Conservation (phyloP, 2,888 invertebrate species). For the Chymomyza amoena region DNA sequence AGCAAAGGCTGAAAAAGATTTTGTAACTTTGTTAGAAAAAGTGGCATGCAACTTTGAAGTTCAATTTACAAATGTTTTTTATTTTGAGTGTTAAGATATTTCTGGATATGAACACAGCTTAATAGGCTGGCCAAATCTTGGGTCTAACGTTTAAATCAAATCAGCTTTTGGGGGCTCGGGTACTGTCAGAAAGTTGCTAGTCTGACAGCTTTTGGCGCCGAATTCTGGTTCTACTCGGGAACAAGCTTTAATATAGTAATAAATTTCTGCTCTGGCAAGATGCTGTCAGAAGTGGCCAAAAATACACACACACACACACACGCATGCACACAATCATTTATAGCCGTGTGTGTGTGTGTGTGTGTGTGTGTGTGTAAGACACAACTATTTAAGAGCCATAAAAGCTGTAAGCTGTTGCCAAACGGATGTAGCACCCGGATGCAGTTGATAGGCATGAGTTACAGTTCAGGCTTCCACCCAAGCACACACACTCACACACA, state of each 20-base stretch:
- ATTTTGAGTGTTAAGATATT: slow-evolving; percentile 1
- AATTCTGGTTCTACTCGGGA: slow-evolving; percentile 46
- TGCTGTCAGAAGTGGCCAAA: slow-evolving; percentile 46
- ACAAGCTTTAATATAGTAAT: slow-evolving; percentile 67
- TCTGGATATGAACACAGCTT: slow-evolving; percentile 8
- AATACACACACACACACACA: background rate
- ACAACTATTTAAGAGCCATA: slow-evolving; percentile 73
- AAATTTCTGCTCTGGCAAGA: slow-evolving; percentile 62
- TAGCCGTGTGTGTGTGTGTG: background rate
- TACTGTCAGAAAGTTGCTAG: slow-evolving; percentile 13
- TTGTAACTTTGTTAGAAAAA: background rate
- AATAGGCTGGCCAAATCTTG: background rate
- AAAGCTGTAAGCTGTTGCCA: slow-evolving; percentile 66
- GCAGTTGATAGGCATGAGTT: slow-evolving; percentile 63
- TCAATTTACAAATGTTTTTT: slow-evolving; percentile 13
- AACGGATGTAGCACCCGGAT: slow-evolving; percentile 62
- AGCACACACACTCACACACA: background rate
- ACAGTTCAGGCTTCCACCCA: slow-evolving; percentile 13
- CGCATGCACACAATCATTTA: background rate
- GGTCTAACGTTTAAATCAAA: slow-evolving; percentile 23
- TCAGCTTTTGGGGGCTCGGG: slow-evolving; percentile 10
- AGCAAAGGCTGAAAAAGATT: background rate
- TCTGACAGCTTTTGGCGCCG: slow-evolving; percentile 37
- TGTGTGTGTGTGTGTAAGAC: slow-evolving; percentile 1
- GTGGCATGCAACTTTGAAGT: slow-evolving; percentile 12